phyloP scores from a whole-genome alignment of 2,888 invertebrate species.

The Pasiphila rectangulata region DNA sequence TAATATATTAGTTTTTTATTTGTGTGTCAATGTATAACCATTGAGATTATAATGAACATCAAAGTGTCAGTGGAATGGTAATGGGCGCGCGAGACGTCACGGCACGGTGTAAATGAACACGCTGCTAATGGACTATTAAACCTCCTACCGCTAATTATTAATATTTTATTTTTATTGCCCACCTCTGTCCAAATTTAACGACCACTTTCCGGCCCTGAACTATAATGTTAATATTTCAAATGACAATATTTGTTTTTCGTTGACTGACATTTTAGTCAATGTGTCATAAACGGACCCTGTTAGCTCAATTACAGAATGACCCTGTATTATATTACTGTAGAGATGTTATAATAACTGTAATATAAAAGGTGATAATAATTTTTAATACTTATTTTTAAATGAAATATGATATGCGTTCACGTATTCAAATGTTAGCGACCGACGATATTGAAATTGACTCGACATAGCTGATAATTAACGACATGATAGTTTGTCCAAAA shows the following conservation, averaged over 20 bases:
- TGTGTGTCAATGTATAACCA: conserved; percentile 34
- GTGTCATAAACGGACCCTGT: conserved; percentile 44
- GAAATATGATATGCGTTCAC: conserved; percentile 47
- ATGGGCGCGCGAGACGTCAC: conserved; percentile 44
- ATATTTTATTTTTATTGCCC: conserved; percentile 72
- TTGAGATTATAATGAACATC: conserved; percentile 38
- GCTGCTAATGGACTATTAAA: conserved; percentile 67
- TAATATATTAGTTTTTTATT: conserved; percentile 27
- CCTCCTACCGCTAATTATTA: conserved; percentile 67
- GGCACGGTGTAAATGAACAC: conserved; percentile 51
- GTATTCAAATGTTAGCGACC: conserved; percentile 37
- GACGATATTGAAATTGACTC: conserved; percentile 37
- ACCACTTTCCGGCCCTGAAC: conserved; percentile 67
- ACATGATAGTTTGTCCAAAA: conserved; percentile 32
- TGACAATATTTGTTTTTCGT: conserved; percentile 62
- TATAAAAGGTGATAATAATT: conserved; percentile 34
- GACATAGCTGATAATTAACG: conserved; percentile 33
- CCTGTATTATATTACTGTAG: conserved; percentile 47
- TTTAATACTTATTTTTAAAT: conserved; percentile 42
- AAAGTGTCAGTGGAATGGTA: conserved; percentile 42
- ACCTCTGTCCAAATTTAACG: conserved; percentile 64
- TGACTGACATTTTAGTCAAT: conserved; percentile 60
- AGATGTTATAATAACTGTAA: conserved; percentile 38
- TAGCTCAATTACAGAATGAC: conserved; percentile 49
- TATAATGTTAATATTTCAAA: conserved; percentile 59